Conservation (phyloP, 2,113 vertebrate genomes). For the Cottus gobio region DNA sequence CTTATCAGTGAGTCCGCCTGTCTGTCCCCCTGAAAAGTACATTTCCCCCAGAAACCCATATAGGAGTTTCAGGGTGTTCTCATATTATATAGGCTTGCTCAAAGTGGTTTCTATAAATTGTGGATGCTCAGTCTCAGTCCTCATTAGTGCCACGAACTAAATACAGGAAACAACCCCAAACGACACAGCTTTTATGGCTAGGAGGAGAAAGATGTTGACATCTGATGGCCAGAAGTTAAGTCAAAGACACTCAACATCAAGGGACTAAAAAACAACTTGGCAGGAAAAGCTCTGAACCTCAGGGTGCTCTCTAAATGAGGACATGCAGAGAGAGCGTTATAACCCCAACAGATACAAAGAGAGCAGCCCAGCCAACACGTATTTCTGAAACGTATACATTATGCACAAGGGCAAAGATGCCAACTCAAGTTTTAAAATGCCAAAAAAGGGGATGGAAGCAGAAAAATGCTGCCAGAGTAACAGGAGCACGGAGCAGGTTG, state of each 20-base stretch:
- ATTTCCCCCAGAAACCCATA: not conserved
- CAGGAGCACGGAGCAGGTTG: slow-evolving; percentile 6
- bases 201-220: slow-evolving; percentile 10
- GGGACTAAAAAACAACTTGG: slow-evolving; percentile 27
- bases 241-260: slow-evolving; percentile 38
- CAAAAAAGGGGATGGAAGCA: slow-evolving; percentile 18
- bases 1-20: slow-evolving; percentile 24
- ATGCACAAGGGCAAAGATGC: slow-evolving; percentile 34
- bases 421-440: slow-evolving; percentile 26
- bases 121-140: not conserved
- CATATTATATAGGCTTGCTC: not conserved
- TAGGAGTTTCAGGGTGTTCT: not conserved
- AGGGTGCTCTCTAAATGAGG: slow-evolving; percentile 36
- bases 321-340: slow-evolving; percentile 13
- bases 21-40: slow-evolving; percentile 1
- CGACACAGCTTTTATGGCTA: slow-evolving; percentile 1
- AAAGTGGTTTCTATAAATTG: slow-evolving; percentile 10
- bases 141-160: slow-evolving; percentile 25
- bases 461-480: not conserved
- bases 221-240: slow-evolving; percentile 43
- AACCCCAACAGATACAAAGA: slow-evolving; percentile 34
- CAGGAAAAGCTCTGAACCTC: slow-evolving; percentile 32
- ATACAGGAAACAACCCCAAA: slow-evolving; percentile 20
- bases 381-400: slow-evolving; percentile 40
- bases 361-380: slow-evolving; percentile 16